Percentiles rank a stretch among this genome's conserved stretches.
Evolutionary conservation across 2,113 vertebrate genomes (phyloP).

Genomic region (Opisthocomus hoazin): DNA sequence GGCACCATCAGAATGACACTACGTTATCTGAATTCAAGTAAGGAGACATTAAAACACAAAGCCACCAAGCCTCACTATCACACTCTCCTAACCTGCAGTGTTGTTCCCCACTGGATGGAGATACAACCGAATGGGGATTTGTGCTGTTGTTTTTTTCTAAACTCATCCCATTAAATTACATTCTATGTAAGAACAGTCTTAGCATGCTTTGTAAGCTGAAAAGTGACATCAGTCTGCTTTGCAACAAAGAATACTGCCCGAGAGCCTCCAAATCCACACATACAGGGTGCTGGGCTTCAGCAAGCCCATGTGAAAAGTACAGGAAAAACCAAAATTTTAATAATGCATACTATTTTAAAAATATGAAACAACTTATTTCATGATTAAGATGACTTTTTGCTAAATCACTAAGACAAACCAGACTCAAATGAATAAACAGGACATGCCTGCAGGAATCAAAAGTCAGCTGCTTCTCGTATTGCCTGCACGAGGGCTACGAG

Average conservation of each 20-base stretch:
- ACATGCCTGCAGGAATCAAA: neutral
- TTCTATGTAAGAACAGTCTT: neutral
- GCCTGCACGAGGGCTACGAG: accelerated
- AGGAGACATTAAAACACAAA: neutral
- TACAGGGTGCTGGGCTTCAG: neutral
- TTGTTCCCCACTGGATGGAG: neutral
- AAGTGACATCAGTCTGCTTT: neutral
- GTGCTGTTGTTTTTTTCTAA: neutral
- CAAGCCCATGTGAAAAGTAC: neutral
- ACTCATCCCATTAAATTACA: neutral
- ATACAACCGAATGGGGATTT: accelerated
- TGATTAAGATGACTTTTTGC: neutral
- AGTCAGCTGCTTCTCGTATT: neutral
- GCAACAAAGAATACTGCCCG: neutral
- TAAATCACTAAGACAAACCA: neutral
- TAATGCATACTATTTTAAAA: neutral
- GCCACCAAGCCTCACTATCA: neutral
- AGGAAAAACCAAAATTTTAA: neutral
- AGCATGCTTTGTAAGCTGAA: neutral
- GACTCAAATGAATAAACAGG: neutral
- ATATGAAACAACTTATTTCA: neutral
- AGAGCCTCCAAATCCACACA: neutral
- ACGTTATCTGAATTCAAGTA: neutral
- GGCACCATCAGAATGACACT: accelerated
- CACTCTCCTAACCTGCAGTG: neutral